Conservation (phyloP, 2,888 invertebrate genomes). For the Platerodrilus igneus region DNA sequence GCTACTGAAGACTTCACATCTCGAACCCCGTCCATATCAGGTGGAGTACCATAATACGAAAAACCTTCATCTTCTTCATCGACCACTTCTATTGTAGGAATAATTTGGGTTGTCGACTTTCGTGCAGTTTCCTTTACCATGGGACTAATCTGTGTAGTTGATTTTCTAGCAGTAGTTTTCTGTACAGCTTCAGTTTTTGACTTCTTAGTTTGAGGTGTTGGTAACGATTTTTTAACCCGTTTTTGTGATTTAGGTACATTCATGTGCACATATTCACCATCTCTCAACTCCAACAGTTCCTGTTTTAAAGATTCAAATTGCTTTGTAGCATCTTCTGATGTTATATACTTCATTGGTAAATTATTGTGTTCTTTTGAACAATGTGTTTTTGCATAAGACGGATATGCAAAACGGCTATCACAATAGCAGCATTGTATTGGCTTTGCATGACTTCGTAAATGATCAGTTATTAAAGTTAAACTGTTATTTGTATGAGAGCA, state of each 20-base stretch:
- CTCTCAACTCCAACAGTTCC: constrained; percentile 11
- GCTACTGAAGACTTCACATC: constrained; percentile 52
- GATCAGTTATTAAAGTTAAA: constrained; percentile 41
- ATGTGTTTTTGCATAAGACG: constrained; percentile 37
- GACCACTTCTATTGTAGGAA: constrained; percentile 18
- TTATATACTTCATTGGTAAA: constrained; percentile 34
- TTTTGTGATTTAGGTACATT: too few relatives aligned
- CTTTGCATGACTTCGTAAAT: constrained; percentile 46
- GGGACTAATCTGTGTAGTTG: constrained; percentile 7
- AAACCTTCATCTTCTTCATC: constrained; percentile 36
- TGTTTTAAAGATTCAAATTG: constrained; percentile 14
- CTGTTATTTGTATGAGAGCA: constrained; percentile 42
- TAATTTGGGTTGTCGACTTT: constrained; percentile 47
- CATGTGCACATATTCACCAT: constrained; percentile 11
- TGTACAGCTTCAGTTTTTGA: too few relatives aligned
- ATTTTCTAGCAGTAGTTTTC: constrained; percentile 18
- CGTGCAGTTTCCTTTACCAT: constrained; percentile 22
- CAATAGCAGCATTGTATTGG: constrained; percentile 48
- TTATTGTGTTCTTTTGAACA: constrained; percentile 38
- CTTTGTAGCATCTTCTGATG: constrained; percentile 10
- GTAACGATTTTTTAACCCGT: constrained; percentile 4
- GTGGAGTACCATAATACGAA: constrained; percentile 52
- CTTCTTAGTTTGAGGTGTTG: not conserved
- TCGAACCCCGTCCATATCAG: constrained; percentile 44
- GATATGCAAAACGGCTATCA: constrained; percentile 35